Evolutionary conservation across 2,888 invertebrate genomes (phyloP).

Genomic region (Pollenia labialis): DNA sequence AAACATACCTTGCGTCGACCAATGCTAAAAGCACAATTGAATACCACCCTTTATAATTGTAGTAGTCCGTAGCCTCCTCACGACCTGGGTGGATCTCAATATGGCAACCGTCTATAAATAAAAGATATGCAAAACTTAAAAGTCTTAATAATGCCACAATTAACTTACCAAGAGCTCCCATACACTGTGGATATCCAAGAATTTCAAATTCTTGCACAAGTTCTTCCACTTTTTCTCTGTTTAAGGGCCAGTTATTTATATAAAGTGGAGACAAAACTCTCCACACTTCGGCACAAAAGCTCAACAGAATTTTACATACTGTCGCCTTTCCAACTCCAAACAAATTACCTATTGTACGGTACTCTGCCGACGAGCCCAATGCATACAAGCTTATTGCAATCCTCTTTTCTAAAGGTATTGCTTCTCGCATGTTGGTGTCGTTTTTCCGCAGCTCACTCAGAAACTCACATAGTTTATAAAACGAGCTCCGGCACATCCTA

Average conservation of each 20-base stretch:
- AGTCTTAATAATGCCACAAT: not conserved
- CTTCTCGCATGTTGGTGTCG: constrained; percentile 3
- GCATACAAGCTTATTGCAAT: not conserved
- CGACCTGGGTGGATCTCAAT: constrained; percentile 15
- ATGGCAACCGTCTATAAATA: constrained; percentile 18
- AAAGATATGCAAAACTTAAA: not conserved
- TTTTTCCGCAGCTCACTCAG: not conserved
- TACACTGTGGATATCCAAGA: constrained; percentile 8
- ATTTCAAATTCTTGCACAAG: not conserved
- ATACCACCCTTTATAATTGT: constrained; percentile 17
- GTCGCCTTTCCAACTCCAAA: not conserved
- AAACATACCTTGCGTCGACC: constrained; percentile 9
- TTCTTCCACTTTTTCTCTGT: not conserved
- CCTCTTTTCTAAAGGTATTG: constrained; percentile 11
- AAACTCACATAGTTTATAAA: not conserved
- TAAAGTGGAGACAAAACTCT: constrained; percentile 20
- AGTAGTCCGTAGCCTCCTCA: constrained; percentile 26
- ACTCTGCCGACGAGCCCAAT: not conserved
- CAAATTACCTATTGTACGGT: not conserved
- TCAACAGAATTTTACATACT: no score
- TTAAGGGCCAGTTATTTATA: constrained; percentile 16
- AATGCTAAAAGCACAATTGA: constrained; percentile 20
- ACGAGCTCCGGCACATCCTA: constrained; percentile 2
- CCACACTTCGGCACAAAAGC: constrained; percentile 12
- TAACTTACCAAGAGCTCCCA: constrained; percentile 28